phyloP scores from a whole-genome alignment of 2,797 vertebrate species.

The Lemur catta region DNA sequence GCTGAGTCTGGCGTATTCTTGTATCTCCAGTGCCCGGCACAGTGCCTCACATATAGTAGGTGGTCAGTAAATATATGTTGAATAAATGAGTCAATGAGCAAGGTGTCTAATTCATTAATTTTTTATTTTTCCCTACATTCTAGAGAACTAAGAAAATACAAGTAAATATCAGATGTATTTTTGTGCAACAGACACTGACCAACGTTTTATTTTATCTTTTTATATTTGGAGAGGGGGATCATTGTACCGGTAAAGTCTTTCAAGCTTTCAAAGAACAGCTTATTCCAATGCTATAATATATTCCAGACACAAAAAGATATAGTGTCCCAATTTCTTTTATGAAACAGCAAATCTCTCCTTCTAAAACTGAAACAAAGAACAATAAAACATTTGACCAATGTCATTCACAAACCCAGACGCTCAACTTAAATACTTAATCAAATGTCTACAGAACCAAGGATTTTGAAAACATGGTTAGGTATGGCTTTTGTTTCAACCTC shows the following conservation, averaged over 20 bases:
- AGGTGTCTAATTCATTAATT: background rate
- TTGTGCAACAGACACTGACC: background rate
- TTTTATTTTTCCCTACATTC: conserved; percentile 26
- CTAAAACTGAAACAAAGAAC: background rate
- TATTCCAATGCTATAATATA: background rate
- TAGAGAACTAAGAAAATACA: background rate
- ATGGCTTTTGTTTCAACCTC: background rate
- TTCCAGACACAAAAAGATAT: background rate
- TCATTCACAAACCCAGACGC: background rate
- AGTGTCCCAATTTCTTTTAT: background rate
- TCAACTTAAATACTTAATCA: background rate
- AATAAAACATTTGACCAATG: background rate
- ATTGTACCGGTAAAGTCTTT: background rate
- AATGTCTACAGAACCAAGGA: background rate
- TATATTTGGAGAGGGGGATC: background rate
- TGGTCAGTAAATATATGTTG: background rate
- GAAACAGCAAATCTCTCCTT: background rate
- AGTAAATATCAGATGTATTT: background rate
- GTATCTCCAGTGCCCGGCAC: background rate
- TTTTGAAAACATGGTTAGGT: background rate
- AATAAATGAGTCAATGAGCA: conserved; percentile 24
- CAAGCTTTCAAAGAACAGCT: background rate
- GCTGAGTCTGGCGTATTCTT: background rate
- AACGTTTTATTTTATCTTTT: background rate
- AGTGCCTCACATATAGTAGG: background rate